Evolutionary conservation across 2,888 invertebrate genomes (phyloP).

Genomic region (Aphodius sticticus): DNA sequence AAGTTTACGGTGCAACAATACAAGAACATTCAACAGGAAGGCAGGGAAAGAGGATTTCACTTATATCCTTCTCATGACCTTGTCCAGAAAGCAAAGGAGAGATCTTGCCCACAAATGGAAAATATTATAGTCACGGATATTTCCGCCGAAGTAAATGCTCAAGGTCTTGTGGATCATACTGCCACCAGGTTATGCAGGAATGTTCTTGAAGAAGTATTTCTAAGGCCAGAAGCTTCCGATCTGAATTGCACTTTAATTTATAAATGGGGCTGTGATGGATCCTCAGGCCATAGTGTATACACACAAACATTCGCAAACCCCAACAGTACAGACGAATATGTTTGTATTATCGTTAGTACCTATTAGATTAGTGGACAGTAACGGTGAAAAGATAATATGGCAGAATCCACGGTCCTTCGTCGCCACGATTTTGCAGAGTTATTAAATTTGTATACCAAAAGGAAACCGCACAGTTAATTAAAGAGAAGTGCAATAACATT

Average conservation of each 20-base stretch:
- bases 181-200: slow-evolving; percentile 8
- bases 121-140: slow-evolving; percentile 15
- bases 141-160: slow-evolving; percentile 15
- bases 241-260: slow-evolving; percentile 25
- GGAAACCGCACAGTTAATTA: not conserved
- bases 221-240: slow-evolving; percentile 6
- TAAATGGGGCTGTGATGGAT: slow-evolving; percentile 11
- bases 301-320: slow-evolving; percentile 10
- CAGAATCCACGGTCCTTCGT: slow-evolving; percentile 15
- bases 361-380: too few species aligned
- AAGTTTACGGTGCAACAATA: slow-evolving; percentile 21
- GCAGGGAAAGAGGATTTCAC: not conserved
- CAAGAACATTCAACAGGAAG: slow-evolving; percentile 23
- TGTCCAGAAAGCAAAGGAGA: not conserved
- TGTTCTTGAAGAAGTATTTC: slow-evolving; percentile 15
- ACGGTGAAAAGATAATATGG: slow-evolving; percentile 14
- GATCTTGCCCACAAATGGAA: slow-evolving; percentile 6
- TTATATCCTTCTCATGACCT: slow-evolving; percentile 11
- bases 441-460: slow-evolving; percentile 6
- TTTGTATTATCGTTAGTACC: too few species aligned
- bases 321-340: too few species aligned
- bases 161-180: too few species aligned
- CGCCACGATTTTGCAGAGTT: slow-evolving; percentile 7
- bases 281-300: slow-evolving; percentile 16
- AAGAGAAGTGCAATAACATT: not conserved